Conservation (phyloP, 2,797 vertebrate species). For the Acanthurus leucopareius region DNA sequence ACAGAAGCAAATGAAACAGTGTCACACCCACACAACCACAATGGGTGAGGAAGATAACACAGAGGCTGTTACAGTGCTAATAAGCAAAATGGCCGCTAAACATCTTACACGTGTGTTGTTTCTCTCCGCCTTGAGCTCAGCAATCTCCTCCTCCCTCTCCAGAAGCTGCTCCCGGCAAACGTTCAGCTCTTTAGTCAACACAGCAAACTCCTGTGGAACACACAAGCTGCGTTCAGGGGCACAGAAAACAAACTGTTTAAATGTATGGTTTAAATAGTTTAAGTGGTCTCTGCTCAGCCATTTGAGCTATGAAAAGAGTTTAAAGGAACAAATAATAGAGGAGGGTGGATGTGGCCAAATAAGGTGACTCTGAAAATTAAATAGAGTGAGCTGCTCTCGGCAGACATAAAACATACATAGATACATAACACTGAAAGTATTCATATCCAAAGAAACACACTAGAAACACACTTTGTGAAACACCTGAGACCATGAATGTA, state of each 20-base stretch:
- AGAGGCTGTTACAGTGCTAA: constrained; percentile 71
- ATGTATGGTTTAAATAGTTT: constrained; percentile 43
- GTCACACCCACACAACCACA: constrained; percentile 68
- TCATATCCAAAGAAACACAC: constrained; percentile 16
- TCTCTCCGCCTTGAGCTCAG: constrained; percentile 92
- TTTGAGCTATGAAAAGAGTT: constrained; percentile 17
- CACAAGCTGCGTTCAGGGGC: constrained; percentile 67
- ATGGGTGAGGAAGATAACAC: constrained; percentile 70
- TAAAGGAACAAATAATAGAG: constrained; percentile 30
- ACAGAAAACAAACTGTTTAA: constrained; percentile 66
- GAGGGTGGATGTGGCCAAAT: constrained; percentile 7
- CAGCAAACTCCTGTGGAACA: constrained; percentile 91
- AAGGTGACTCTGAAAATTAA: constrained; percentile 20
- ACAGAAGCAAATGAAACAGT: constrained; percentile 52
- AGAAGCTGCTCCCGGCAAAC: constrained; percentile 93
- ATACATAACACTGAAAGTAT: constrained; percentile 31
- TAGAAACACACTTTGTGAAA: constrained; percentile 28
- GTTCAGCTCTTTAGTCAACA: constrained; percentile 94
- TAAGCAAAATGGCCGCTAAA: constrained; percentile 80
- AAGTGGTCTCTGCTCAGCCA: constrained; percentile 31
- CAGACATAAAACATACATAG: background rate
- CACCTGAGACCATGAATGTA: constrained; percentile 59
- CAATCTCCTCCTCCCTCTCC: constrained; percentile 93
- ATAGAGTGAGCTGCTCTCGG: constrained; percentile 10
- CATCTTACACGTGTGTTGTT: constrained; percentile 92